Conservation (phyloP, 2,113 vertebrate genomes). For the Lycaon pictus region DNA sequence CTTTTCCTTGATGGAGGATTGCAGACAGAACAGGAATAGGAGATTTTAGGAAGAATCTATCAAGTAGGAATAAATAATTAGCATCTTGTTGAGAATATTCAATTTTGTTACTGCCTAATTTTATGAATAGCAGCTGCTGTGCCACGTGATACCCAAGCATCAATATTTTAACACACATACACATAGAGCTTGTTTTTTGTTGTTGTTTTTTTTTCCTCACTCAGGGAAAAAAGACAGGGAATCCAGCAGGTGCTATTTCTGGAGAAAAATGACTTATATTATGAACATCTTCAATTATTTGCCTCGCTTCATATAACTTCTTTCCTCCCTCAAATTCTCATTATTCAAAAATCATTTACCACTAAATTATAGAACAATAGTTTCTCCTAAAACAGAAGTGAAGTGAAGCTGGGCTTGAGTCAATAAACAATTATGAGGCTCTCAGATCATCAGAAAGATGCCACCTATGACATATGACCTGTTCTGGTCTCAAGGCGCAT, state of each 20-base stretch:
- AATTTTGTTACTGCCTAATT: conserved; percentile 78
- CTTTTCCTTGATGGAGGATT: conserved; percentile 49
- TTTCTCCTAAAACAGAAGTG: conserved; percentile 76
- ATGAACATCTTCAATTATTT: conserved; percentile 71
- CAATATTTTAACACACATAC: conserved; percentile 50
- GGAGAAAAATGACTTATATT: conserved; percentile 59
- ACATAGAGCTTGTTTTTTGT: conserved; percentile 30
- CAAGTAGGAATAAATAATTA: conserved; percentile 64
- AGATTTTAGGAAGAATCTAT: conserved; percentile 61
- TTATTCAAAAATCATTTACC: conserved; percentile 81
- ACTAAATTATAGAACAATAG: conserved; percentile 76
- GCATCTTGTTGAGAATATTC: conserved; percentile 72
- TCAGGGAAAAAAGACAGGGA: conserved; percentile 35
- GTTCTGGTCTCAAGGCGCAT: neutral
- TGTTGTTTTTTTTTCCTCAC: conserved; percentile 72
- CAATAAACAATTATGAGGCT: conserved; percentile 79
- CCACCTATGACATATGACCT: conserved; percentile 29
- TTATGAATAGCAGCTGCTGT: conserved; percentile 78
- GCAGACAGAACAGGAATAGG: conserved; percentile 61
- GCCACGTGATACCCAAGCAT: conserved; percentile 40
- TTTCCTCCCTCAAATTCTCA: conserved; percentile 64
- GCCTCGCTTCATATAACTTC: conserved; percentile 51
- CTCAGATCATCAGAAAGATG: conserved; percentile 66
- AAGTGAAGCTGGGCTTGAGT: conserved; percentile 72
- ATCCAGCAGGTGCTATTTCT: conserved; percentile 68